phyloP scores from a whole-genome alignment of 2,797 vertebrate species.

The Malacoraja senta region DNA sequence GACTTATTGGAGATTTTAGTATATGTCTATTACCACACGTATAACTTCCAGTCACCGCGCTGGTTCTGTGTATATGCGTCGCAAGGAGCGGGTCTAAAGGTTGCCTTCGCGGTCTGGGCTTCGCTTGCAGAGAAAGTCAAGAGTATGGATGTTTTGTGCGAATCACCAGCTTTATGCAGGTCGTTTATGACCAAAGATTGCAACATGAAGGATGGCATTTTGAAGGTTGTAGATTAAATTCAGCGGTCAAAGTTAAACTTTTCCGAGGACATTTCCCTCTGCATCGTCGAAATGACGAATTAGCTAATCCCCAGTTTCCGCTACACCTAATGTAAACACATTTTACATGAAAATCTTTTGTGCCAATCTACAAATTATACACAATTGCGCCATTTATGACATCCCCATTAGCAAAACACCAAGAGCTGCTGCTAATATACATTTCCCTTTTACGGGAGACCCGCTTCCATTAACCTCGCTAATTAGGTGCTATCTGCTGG shows the following conservation, averaged over 20 bases:
- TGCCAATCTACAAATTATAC: not conserved
- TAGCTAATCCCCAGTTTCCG: not conserved
- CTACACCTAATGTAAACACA: not conserved
- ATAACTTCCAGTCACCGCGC: too few species aligned
- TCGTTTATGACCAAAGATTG: not conserved
- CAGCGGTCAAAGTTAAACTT: not conserved
- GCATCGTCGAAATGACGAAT: not conserved
- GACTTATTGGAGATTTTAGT: not conserved
- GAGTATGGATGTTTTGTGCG: not conserved
- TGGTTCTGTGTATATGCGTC: too few species aligned
- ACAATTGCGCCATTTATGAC: not conserved
- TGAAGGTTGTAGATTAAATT: not conserved
- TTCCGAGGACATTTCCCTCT: not conserved
- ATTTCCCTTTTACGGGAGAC: not conserved
- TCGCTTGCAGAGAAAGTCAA: not conserved
- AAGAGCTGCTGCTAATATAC: not conserved
- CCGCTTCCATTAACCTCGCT: not conserved
- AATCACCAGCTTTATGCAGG: not conserved
- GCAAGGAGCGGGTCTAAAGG: not conserved
- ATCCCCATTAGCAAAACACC: not conserved
- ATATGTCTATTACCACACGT: too few species aligned
- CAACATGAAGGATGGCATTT: not conserved
- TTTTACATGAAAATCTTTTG: not conserved
- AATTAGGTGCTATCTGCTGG: slow-evolving; percentile 21
- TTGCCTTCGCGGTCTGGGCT: not conserved